Base-by-base conservation (phyloP, 2,888 invertebrate genomes). In the Nineta flava region DNA sequence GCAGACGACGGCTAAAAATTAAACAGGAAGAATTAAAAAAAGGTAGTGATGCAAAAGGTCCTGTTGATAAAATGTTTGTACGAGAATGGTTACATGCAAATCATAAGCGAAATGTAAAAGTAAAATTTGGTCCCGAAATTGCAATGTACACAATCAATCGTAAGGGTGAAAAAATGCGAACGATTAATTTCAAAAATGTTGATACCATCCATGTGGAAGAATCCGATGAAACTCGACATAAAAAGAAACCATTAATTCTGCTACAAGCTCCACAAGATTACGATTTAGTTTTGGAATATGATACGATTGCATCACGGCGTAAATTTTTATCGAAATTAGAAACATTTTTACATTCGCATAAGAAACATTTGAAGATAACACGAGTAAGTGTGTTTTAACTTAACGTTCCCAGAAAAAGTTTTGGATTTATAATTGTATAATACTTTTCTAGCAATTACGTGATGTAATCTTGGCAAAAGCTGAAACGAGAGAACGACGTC, bases 81-180 rank as follows among this genome's bases (percentile, higher is more conserved):
- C 81, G 91, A 31, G 93, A 94, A 65, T 94, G 94, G 94, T 72
- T 94, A 15, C 92, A 93, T 61, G 91, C 91, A 1, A 90, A 92
- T 57, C 81, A 93, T 65, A 88, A 90, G 58, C 76, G 94, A 0
- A 65, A 88, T 40, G 92, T 94, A 0, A 93, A 91, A 58, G 77
- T 93, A 1, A 84, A 90, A 55, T 84, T 94, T 57, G 93, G 93
- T 0, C 91, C 93, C 0, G 92, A 93, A 62, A 77, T 85, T 0
- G 83, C 85, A 0, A 74, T 93, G 13, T 84, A 88, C 58, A 86
- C 91, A 1, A 84, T 92, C 0, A 91, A 92, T 58, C 74, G 94
- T 9, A 93, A 94, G 62, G 93, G 94, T 0, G 93, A 94, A 61
- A 88, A 91, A 58, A 67, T 95, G 31, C 73, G 95, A 13, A 85